Evolutionary conservation across 2,888 invertebrate genomes (phyloP).

Genomic region (Polydrusus cervinus): DNA sequence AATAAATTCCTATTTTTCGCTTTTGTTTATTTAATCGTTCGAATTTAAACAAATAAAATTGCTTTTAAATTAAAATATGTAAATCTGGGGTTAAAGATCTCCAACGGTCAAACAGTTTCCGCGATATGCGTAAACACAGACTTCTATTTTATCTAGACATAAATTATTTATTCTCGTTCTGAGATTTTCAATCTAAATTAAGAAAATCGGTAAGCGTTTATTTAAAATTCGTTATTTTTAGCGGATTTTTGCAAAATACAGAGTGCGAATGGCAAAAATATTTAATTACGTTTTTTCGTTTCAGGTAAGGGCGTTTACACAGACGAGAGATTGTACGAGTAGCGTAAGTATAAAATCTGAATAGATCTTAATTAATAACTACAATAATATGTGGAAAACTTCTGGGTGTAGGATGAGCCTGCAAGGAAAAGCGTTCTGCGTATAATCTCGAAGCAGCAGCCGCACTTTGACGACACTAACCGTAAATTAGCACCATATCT

Average conservation of each 20-base stretch:
- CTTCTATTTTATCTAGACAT: constrained; percentile 5
- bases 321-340: not conserved
- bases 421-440: too few species aligned
- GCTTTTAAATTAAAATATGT: constrained; percentile 13
- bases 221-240: constrained; percentile 24
- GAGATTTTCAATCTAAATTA: constrained; percentile 2
- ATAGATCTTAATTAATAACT: too few species aligned
- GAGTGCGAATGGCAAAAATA: not conserved
- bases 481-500: too few species aligned
- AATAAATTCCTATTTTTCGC: not conserved
- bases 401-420: too few species aligned
- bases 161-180: not conserved
- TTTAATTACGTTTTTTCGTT: constrained; percentile 9
- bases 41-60: constrained; percentile 28
- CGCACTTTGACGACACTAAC: too few species aligned
- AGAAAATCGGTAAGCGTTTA: not conserved
- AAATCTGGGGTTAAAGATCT: constrained; percentile 45
- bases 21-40: not conserved
- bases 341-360: not conserved
- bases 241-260: not conserved
- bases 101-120: constrained; percentile 41
- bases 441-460: too few species aligned
- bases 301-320: constrained; percentile 4
- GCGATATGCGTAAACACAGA: constrained; percentile 31
- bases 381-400: too few species aligned